Evolutionary conservation across 2,888 invertebrate genomes (phyloP).

Genomic region (Campoplex capitator): DNA sequence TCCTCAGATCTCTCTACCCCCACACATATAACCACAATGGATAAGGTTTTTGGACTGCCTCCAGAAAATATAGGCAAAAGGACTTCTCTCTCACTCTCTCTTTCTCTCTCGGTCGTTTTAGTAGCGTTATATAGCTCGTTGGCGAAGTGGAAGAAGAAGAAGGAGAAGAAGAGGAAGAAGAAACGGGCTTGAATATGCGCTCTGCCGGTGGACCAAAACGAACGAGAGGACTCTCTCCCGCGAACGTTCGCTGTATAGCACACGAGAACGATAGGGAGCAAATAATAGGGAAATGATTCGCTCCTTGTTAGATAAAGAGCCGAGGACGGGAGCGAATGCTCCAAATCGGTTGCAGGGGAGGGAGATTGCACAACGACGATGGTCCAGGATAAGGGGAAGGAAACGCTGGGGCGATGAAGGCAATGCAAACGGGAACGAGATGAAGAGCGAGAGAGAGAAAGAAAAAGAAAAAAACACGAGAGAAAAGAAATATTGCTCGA

Average conservation of each 20-base stretch:
- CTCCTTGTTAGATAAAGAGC: constrained; percentile 85
- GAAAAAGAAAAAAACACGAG: constrained; percentile 22
- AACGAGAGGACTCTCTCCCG: constrained; percentile 74
- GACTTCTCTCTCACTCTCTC: constrained; percentile 27
- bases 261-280: constrained; percentile 82
- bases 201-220: constrained; percentile 75
- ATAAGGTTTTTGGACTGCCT: constrained; percentile 83
- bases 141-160: constrained; percentile 66
- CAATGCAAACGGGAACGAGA: constrained; percentile 26
- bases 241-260: constrained; percentile 44
- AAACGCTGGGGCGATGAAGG: constrained; percentile 56
- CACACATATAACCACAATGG: constrained; percentile 78
- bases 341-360: constrained; percentile 5
- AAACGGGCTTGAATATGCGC: constrained; percentile 78
- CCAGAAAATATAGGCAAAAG: constrained; percentile 81
- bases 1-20: constrained; percentile 58
- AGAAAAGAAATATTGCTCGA: constrained; percentile 84
- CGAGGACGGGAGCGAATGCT: constrained; percentile 78
- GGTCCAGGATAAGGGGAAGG: constrained; percentile 44
- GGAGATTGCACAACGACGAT: constrained; percentile 43
- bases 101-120: constrained; percentile 33
- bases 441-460: constrained; percentile 26
- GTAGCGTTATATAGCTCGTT: constrained; percentile 39
- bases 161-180: constrained; percentile 48
- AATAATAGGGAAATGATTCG: constrained; percentile 85